Evolutionary conservation across 2,113 vertebrate genomes (phyloP), one percentile per base, ranked within the genome.

Genomic region (Chloroceryle aenea): DNA sequence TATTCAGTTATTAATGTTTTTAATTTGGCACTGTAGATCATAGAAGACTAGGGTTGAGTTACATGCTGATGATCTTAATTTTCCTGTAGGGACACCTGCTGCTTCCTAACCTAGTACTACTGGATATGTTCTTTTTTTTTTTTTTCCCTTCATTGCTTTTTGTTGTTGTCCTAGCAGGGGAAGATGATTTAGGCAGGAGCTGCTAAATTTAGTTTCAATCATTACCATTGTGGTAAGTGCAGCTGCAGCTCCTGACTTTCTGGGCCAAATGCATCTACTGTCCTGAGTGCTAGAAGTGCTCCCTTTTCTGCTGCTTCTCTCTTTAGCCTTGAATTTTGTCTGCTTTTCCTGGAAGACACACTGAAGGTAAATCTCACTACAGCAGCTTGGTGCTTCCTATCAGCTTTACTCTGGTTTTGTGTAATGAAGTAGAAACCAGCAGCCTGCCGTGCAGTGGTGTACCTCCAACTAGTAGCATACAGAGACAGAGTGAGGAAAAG

Each of bases 201-300:
- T 82, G 29, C 85, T 93, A 82, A 89, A 75, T 91, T 75, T 91
- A 85, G 34, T 85, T 94, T 71, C 50, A 71, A 53, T 72, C 34
- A 52, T 87, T 93, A 38, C 22, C 23, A 16, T 87, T 61, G 19
- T 58, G 42, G 1, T 88, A 89, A 75, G 23, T 78, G 58, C 69
- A 59, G 29, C 66, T 67, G 64, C 72, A 90, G 1, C 63, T 88
- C 83, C 72, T 62, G 63, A 19, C 61, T 74, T 93, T 50, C 36
- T 78, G 77, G 50, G n/a, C 64, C 50, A 71, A 25, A 26, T 59
- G 42, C n/a, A n/a, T 47, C 84, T 89, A 27, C 64, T 88, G 80
- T 45, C 59, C n/a, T 86, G 40, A 3, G 10, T 89, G 43, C n/a
- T 76, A 34, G 77, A 92, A 68, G 7, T 7, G 2, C 45, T 73